phyloP scores from a whole-genome alignment of 2,113 vertebrate genomes.

The Petromus typicus region DNA sequence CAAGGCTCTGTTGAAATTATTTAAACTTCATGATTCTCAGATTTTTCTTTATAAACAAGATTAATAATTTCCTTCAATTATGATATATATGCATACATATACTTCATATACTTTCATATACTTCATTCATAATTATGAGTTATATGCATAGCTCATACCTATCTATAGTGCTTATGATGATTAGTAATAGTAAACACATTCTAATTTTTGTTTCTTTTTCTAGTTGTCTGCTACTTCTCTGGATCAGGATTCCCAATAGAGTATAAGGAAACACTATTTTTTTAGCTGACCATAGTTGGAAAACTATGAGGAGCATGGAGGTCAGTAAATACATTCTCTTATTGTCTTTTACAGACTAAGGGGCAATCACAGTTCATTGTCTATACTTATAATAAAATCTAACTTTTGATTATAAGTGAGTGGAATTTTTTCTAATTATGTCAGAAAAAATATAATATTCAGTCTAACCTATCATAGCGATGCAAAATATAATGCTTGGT shows the following conservation, averaged over 20 bases:
- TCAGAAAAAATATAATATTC: background rate
- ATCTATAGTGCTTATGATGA: background rate
- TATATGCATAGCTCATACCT: background rate
- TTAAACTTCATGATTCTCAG: background rate
- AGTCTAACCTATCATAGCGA: background rate
- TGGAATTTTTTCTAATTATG: background rate
- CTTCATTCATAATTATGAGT: too few species aligned
- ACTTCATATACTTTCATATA: too few species aligned
- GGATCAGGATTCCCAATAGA: background rate
- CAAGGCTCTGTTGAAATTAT: background rate
- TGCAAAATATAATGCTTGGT: background rate
- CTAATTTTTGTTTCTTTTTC: background rate
- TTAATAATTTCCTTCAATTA: background rate
- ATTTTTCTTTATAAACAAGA: background rate
- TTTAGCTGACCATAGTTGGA: background rate
- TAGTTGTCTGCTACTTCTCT: background rate
- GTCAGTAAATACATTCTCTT: background rate
- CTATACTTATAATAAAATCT: background rate
- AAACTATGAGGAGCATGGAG: too few species aligned
- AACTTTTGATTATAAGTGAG: background rate
- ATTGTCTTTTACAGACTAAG: background rate
- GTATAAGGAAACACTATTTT: background rate
- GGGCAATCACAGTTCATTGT: background rate
- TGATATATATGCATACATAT: too few species aligned
- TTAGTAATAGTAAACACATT: background rate